Conservation (phyloP, 2,113 vertebrate species). For the Callaeas wilsoni region DNA sequence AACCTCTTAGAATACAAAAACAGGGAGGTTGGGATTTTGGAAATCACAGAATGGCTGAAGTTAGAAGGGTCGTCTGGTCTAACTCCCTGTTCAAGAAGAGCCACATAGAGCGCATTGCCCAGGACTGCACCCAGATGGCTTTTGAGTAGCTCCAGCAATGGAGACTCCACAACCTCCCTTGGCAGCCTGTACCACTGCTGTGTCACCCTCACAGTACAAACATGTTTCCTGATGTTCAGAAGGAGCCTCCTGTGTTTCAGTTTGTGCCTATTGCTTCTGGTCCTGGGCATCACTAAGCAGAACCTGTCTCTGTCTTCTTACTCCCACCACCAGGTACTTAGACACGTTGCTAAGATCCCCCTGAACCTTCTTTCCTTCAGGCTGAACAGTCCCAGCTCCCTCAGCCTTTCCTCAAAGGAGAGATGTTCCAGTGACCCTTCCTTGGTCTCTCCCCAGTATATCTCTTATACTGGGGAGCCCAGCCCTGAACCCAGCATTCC, state of each 20-base stretch:
- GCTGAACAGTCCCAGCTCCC: neutral
- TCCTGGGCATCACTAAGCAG: neutral
- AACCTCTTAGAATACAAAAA: neutral
- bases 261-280: neutral
- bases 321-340: neutral
- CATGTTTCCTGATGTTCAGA: neutral
- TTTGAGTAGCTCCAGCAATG: neutral
- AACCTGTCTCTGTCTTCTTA: neutral
- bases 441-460: neutral
- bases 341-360: neutral
- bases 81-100: neutral
- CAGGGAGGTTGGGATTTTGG: neutral
- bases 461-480: neutral
- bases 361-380: neutral
- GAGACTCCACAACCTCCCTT: neutral
- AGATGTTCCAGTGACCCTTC: neutral
- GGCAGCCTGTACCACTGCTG: neutral
- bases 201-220: neutral
- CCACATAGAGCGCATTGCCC: accelerated
- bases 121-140: neutral
- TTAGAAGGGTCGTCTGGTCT: neutral
- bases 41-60: neutral
- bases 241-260: neutral
- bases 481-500: neutral
- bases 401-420: neutral